These are phyloP conservation scores for Smittia aterrima DNA, from an alignment of 2,888 invertebrate species.

Conservation along the genomic window DNA sequence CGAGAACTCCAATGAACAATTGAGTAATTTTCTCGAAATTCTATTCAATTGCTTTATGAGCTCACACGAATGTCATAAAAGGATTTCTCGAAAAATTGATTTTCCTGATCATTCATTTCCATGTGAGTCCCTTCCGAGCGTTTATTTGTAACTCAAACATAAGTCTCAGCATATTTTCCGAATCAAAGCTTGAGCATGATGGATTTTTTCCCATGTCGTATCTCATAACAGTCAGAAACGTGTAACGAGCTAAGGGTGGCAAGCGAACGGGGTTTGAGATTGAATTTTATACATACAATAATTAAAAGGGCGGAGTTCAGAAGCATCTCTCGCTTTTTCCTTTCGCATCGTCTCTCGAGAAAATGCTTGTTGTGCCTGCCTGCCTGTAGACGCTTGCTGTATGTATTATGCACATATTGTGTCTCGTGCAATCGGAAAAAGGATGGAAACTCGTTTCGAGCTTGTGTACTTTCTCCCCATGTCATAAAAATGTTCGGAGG, in stretches of 20 bases:
- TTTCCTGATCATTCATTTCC: no score
- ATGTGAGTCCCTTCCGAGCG: not conserved
- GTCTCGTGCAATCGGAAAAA: constrained; percentile 16
- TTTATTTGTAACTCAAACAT: not conserved
- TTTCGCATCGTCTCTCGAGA: not conserved
- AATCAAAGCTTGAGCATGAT: not conserved
- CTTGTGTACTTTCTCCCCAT: not conserved
- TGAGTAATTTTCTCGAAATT: no score
- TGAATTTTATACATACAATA: constrained; percentile 16
- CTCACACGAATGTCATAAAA: no score
- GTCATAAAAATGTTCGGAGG: no score
- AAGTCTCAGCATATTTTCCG: constrained; percentile 7
- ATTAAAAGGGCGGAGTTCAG: constrained; percentile 29
- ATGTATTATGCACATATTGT: constrained; percentile 18
- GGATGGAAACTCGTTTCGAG: not conserved
- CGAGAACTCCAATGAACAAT: no score
- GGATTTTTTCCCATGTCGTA: not conserved
- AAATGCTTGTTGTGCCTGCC: not conserved
- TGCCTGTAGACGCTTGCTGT: no score
- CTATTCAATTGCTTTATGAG: no score
- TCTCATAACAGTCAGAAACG: constrained; percentile 9
- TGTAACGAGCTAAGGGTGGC: not conserved
- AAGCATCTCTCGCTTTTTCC: not conserved
- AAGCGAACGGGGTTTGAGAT: not conserved
- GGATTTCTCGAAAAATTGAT: no score